These are phyloP conservation scores for Halcyon chelicuti DNA, from an alignment of 2,797 vertebrate genomes.

Conservation along the genomic window DNA sequence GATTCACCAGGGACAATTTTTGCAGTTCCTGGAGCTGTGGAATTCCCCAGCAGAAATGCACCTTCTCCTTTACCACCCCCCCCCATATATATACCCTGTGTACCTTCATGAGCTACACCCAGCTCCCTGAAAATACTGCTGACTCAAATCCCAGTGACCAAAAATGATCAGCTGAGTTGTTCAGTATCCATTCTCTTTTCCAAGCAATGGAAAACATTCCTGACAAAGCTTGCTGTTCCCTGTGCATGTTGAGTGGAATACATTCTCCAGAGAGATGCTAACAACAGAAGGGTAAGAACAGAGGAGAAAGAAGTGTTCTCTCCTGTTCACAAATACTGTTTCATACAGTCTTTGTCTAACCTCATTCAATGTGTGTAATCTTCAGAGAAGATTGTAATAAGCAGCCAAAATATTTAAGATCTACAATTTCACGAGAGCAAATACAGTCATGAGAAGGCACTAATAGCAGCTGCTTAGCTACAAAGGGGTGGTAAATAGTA, in stretches of 20 bases:
- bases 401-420: neutral
- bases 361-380: neutral
- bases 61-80: accelerated
- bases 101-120: accelerated
- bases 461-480: neutral
- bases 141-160: neutral
- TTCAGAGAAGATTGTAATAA: neutral
- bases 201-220: neutral
- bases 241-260: accelerated
- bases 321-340: neutral
- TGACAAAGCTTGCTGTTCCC: neutral
- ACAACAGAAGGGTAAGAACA: neutral
- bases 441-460: neutral
- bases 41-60: neutral
- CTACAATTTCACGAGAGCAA: neutral
- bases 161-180: neutral
- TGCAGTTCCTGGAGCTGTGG: neutral
- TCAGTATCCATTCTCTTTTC: neutral
- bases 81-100: accelerated
- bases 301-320: neutral
- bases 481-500: neutral
- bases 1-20: neutral
- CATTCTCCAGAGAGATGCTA: neutral
- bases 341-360: neutral
- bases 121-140: neutral